Evolutionary conservation across 1,140 invertebrate species (phyloP), one percentile per base, ranked within the genome.

Genomic region (Agraylea sexmaculata): DNA sequence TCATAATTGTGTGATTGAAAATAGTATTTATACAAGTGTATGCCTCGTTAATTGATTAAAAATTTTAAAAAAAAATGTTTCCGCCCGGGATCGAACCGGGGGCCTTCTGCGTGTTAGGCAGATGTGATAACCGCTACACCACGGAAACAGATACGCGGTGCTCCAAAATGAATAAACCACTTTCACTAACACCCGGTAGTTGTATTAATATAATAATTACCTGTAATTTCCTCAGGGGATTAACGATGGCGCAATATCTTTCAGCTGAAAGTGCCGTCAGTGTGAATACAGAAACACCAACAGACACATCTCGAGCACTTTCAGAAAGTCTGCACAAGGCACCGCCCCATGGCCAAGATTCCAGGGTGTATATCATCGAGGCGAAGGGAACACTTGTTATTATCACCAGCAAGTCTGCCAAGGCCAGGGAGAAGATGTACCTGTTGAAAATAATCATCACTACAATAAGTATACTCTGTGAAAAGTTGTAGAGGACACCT

Each of bases 231-330:
- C 80, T 69, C 53, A 93, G 78, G 0, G 90, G 89, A 58, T 89
- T 80, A 2, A 89, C 88, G 43, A 94, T 93, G 13, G 87, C 90
- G 50, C 80, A 85, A 58, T 91, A 94, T 32, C 91, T 72, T 57
- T 96, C 90, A 4, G 79, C 85, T 29, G 87, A 88, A 1, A 95
- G 66, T 1, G 87, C 87, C 1, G 87, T 90, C 29, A 95, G 64
- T 1, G 89, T 93, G 59, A 93, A 93, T 1, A 94, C 87, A 0
- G 88, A 92, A 1, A 95, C 88, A 1, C 88, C 89, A 22, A 92
- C 82, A 8, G 85, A 90, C 34, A 93, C 72, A 52, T 92, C 87
- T 59, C 89, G 88, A 21, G 83, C 76, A 45, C 78, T 87, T 62
- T 92, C 87, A 10, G 79, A 87, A 25, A 91, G 62, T 59, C 89